These are phyloP conservation scores for Hirtodrosophila alboralis DNA, from an alignment of 2,888 invertebrate species.

Conservation along the genomic window DNA sequence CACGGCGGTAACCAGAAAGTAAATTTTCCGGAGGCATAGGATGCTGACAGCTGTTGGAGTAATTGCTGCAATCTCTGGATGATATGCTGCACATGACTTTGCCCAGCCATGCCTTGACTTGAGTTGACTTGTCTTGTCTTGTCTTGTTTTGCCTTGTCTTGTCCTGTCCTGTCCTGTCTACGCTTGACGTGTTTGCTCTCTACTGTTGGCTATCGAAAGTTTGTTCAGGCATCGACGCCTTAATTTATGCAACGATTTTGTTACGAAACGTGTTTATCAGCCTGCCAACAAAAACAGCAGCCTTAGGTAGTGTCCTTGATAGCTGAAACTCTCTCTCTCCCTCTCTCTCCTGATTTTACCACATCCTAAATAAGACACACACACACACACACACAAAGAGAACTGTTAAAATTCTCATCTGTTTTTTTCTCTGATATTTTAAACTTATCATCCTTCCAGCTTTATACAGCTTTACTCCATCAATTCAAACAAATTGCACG, in stretches of 20 bases:
- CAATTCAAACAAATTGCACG: constrained; percentile 28
- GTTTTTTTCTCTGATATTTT: neutral
- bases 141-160: constrained; percentile 10
- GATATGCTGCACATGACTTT: constrained; percentile 16
- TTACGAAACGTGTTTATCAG: constrained; percentile 68
- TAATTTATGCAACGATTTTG: constrained; percentile 69
- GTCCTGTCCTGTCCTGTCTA: neutral
- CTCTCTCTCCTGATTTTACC: too few species aligned
- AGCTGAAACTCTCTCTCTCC: constrained; percentile 4
- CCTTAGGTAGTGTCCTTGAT: constrained; percentile 1
- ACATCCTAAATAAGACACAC: constrained; percentile 1
- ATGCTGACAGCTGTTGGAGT: constrained; percentile 48
- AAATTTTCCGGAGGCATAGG: too few species aligned
- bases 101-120: too few species aligned
- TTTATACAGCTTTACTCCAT: too few species aligned
- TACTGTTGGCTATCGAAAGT: constrained; percentile 51
- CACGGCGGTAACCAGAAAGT: constrained; percentile 13
- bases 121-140: constrained; percentile 5
- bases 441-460: constrained; percentile 16
- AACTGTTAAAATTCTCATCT: too few species aligned
- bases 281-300: constrained; percentile 11
- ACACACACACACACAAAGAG: too few species aligned
- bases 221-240: constrained; percentile 61
- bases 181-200: constrained; percentile 21
- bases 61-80: constrained; percentile 34